Base-by-base conservation (phyloP, 2,888 invertebrate genomes). In the Crematogaster levior region DNA sequence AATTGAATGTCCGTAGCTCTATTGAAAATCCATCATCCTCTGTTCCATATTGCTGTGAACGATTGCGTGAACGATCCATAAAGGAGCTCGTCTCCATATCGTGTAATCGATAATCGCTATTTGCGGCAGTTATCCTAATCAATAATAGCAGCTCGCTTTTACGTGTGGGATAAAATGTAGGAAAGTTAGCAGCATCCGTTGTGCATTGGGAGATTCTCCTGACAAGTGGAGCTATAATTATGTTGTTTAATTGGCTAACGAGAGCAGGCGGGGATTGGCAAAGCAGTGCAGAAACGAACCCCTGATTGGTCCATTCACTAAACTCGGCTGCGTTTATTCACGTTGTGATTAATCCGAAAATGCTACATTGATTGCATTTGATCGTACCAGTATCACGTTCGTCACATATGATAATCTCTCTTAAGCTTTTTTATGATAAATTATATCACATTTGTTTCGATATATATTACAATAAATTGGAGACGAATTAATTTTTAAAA, bases 171-270 rank as follows among this genome's bases (percentile, higher is more conserved):
- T 68, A 60, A 79, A 82, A 75, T 61, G 65, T 68, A 60, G 66
- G 63, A 40, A 27, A 63, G 83, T 77, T 74, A 46, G 53, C 65
- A 81, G 83, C 88, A 80, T 88, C 86, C 88, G 84, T 73, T 34
- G 58, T 89, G 82, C 65, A 60, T 70, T 60, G 53, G 48, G 77
- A 60, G 84, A 40, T 72, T 58, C 80, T 56, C 81, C 80, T 58
- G 30, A 34, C 34, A 18, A 53, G 43, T 68, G 27, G 51, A 48
- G 75, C 83, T 86, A 86, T 92, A 92, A 93, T 92, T 92, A 93
- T 88, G 86, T 90, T 87, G 89, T 91, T 92, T 92, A 93, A 93
- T 93, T 91, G 92, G 84, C 88, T 92, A 92, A 93, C 91, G 89
- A 92, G 91, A 87, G 24, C 70, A 81, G 85, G 85, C 87, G 68